phyloP scores from a whole-genome alignment of 2,888 invertebrate genomes.

The Cosmia trapezina region DNA sequence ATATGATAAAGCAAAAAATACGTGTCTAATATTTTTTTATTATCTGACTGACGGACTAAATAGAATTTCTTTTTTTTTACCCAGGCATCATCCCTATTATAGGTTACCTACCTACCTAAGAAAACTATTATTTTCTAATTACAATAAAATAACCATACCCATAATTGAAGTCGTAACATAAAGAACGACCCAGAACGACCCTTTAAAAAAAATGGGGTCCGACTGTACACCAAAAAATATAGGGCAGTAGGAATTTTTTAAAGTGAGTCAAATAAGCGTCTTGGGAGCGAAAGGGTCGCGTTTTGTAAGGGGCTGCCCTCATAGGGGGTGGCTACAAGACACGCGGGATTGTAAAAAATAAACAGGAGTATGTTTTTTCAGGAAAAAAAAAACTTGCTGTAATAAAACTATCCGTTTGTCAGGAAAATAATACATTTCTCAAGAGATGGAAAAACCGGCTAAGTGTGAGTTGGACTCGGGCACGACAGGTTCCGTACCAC shows the following conservation, averaged over 20 bases:
- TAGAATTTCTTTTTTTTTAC: no score
- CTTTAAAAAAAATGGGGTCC: constrained; percentile 46
- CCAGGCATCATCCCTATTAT: no score
- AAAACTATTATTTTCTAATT: no score
- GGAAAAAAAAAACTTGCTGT: not conserved
- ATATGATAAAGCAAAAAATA: no score
- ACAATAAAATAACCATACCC: constrained; percentile 23
- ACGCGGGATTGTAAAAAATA: constrained; percentile 35
- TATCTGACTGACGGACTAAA: no score
- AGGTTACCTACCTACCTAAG: no score
- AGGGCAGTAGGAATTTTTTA: constrained; percentile 81
- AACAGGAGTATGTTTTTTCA: not conserved
- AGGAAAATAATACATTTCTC: not conserved
- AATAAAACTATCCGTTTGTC: not conserved
- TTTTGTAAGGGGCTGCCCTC: constrained; percentile 66
- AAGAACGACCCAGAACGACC: constrained; percentile 31
- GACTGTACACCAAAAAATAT: constrained; percentile 69
- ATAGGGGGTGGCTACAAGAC: constrained; percentile 66
- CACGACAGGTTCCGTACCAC: no score
- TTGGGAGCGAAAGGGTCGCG: constrained; percentile 78
- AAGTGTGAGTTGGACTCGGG: no score
- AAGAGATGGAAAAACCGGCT: not conserved
- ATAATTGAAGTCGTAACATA: constrained; percentile 18
- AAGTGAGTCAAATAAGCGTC: constrained; percentile 81
- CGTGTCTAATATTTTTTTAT: no score